phyloP scores from a whole-genome alignment of 2,888 invertebrate genomes.

The Tanytarsus gracilentus region DNA sequence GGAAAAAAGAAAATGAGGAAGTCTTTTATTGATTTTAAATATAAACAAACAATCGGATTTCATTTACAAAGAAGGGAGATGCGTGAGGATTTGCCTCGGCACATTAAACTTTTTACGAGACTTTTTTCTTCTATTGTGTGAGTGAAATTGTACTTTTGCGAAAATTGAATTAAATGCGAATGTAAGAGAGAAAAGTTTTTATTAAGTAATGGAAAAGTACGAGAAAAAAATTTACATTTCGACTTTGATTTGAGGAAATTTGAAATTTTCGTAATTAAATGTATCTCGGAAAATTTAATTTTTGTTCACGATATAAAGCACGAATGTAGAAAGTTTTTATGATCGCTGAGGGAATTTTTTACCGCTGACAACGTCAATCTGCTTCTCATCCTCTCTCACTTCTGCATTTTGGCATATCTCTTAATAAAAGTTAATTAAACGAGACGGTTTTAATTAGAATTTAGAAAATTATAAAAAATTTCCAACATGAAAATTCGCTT shows the following conservation, averaged over 20 bases:
- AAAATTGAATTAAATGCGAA: conserved; percentile 15
- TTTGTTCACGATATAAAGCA: neutral
- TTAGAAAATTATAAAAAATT: neutral
- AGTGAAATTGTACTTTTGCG: neutral
- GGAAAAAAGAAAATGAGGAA: neutral
- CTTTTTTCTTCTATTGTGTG: neutral
- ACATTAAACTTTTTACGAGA: conserved; percentile 1
- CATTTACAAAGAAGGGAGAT: conserved; percentile 1
- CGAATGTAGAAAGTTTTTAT: neutral
- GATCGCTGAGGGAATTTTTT: conserved; percentile 4
- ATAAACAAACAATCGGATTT: conserved; percentile 15
- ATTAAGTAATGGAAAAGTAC: neutral
- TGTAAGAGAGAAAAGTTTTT: neutral
- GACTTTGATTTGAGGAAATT: neutral
- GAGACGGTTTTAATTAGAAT: neutral
- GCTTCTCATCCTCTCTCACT: no score
- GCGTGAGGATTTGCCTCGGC: conserved; percentile 6
- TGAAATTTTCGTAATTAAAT: neutral
- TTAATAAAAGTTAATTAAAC: no score
- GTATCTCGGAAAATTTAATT: neutral
- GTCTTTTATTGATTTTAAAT: conserved; percentile 14
- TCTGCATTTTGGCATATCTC: no score
- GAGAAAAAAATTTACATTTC: neutral
- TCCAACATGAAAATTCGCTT: no score
- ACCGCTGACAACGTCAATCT: no score